These are phyloP conservation scores for Zaprionus ornatus DNA, from an alignment of 1,140 invertebrate species.

Conservation along the genomic window DNA sequence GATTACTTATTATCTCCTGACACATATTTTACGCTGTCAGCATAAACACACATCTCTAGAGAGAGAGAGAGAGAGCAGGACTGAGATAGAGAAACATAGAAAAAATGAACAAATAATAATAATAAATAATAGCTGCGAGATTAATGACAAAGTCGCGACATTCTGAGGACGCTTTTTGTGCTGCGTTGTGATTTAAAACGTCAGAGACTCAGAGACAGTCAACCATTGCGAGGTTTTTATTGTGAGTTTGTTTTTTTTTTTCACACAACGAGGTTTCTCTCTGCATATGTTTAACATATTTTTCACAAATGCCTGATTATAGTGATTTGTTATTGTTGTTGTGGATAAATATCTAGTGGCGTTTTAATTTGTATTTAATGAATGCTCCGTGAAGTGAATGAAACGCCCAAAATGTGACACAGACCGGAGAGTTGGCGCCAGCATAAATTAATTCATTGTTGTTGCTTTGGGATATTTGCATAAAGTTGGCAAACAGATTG, in stretches of 20 bases:
- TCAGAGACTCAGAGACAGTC: conserved; percentile 10
- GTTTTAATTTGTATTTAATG: conserved; percentile 43
- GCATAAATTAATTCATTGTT: conserved; percentile 41
- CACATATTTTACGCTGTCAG: conserved; percentile 32
- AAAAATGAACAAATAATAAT: conserved; percentile 16
- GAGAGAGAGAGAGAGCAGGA: background rate
- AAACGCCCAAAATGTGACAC: conserved; percentile 1
- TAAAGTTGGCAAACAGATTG: conserved; percentile 8
- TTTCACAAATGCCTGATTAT: conserved; percentile 46
- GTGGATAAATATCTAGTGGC: conserved; percentile 30
- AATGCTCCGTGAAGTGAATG: conserved; percentile 22
- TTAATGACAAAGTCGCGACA: conserved; percentile 43
- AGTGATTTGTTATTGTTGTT: conserved; percentile 30
- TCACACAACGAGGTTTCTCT: background rate
- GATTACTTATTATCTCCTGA: conserved; percentile 29
- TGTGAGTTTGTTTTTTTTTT: conserved; percentile 20
- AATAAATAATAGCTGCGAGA: conserved; percentile 36
- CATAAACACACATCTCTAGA: background rate
- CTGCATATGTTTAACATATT: conserved; percentile 52
- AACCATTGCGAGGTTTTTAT: conserved; percentile 29
- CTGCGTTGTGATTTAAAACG: conserved; percentile 40
- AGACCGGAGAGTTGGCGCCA: conserved; percentile 41
- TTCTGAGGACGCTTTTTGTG: conserved; percentile 35
- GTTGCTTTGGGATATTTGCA: conserved; percentile 8
- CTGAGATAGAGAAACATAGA: conserved; percentile 9